Evolutionary conservation across 2,888 invertebrate genomes (phyloP).

Genomic region (Acrocera orbiculus): DNA sequence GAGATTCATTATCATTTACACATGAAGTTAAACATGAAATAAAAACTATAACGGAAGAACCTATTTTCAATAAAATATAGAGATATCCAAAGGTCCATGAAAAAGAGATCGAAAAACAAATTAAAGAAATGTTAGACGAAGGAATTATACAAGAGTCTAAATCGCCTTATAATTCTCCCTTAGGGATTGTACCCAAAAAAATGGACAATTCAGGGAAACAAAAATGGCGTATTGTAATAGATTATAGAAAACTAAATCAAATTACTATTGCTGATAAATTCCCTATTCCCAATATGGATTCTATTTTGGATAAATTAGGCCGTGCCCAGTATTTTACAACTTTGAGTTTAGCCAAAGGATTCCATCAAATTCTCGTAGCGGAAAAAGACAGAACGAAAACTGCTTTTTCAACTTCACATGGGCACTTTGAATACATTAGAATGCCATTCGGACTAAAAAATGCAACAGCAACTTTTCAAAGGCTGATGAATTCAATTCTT

Average conservation of each 20-base stretch:
- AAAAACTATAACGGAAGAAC: slow-evolving; percentile 6
- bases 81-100: slow-evolving; percentile 6
- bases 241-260: slow-evolving; percentile 9
- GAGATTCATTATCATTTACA: slow-evolving; percentile 6
- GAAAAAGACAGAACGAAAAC: slow-evolving; percentile 2
- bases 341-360: slow-evolving; percentile 6
- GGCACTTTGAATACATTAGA: slow-evolving; percentile 4
- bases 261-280: slow-evolving; percentile 8
- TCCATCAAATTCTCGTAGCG: slow-evolving; percentile 8
- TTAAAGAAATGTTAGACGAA: slow-evolving; percentile 6
- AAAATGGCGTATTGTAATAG: slow-evolving; percentile 8
- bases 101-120: slow-evolving; percentile 4
- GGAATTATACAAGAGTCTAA: slow-evolving; percentile 7
- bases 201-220: slow-evolving; percentile 7
- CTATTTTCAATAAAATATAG: slow-evolving; percentile 5
- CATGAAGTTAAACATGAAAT: slow-evolving; percentile 4
- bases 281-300: slow-evolving; percentile 6
- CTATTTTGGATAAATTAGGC: slow-evolving; percentile 7
- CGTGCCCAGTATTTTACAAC: slow-evolving; percentile 5
- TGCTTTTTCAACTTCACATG: slow-evolving; percentile 4
- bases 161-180: slow-evolving; percentile 7
- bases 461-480: slow-evolving; percentile 4
- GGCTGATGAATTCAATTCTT: slow-evolving; percentile 9
- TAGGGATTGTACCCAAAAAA: slow-evolving; percentile 8
- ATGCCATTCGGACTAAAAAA: slow-evolving; percentile 7